Evolutionary conservation across 2,888 invertebrate species (phyloP), one percentile per base, ranked within the genome.

Genomic region (Drosophila acutilabella): DNA sequence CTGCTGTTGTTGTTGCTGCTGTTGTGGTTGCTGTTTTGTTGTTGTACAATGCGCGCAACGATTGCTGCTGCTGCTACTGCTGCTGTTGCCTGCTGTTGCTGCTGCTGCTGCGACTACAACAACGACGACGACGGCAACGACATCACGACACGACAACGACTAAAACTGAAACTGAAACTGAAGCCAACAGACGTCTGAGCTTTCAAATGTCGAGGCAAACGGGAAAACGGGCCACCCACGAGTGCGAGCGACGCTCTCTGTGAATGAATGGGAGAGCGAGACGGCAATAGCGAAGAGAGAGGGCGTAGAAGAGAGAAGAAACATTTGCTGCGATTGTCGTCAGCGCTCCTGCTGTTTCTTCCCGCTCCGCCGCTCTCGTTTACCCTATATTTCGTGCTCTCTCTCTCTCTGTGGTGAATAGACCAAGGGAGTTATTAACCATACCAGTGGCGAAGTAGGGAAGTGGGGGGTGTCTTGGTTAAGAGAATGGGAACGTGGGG

Each of bases 1-100:
- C 14, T 64, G 36, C 7, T 70, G 56, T 26, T 61, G 18, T n/a
- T 61, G 33, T n/a, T 61, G 20, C 16, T 51, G 54, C 36, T 64
- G 66, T 18, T 70, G 44, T 33, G 36, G 45, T 56, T 61, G 64
- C 56, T 60, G 56, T 50, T 64, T 8, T 38, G 62, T 76, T 79
- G 59, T 79, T 74, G 75, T 75, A 62, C 58, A 69, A 78, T 74
- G 69, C 74, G 75, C 79, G 79, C 78, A 59, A 68, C 71, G 40
- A 64, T 64, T 64, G 75, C 50, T 88, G 86, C 66, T 92, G 94
- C 71, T 87, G 84, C 69, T 86, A 87, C 62, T 86, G 82, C 57
- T 89, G 90, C 50, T 85, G 89, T 53, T 85, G 82, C 53, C 68
- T 94, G 94, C 91, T 94, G 95, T 62, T 78, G 64, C 33, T 81